Conservation (phyloP, 2,797 vertebrate species). For the Diplodus sargus region DNA sequence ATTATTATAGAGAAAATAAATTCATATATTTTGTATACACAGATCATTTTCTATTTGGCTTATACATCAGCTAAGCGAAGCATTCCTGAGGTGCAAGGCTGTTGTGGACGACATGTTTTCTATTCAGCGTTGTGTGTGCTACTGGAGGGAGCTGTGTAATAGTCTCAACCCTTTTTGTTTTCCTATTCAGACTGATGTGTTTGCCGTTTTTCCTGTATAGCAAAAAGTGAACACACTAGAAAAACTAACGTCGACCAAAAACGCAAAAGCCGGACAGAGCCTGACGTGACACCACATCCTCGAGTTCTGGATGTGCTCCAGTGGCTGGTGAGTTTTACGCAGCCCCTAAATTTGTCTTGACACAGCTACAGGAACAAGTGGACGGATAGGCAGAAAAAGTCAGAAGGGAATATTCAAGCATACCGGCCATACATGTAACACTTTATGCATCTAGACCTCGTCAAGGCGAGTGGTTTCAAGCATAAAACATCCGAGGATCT, state of each 20-base stretch:
- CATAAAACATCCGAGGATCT: conserved; percentile 33
- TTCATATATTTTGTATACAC: conserved; percentile 72
- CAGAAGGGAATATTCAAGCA: conserved; percentile 29
- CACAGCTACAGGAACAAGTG: conserved; percentile 13
- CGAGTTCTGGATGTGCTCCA: conserved; percentile 35
- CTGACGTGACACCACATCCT: conserved; percentile 5
- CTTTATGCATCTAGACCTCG: conserved; percentile 31
- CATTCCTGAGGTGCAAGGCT: conserved; percentile 81
- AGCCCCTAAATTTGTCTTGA: conserved; percentile 1
- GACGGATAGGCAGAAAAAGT: conserved; percentile 30
- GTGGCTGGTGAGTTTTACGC: conserved; percentile 15
- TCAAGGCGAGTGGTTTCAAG: conserved; percentile 47
- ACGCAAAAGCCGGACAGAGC: conserved; percentile 19
- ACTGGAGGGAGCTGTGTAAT: conserved; percentile 10
- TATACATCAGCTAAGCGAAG: conserved; percentile 70
- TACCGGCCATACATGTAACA: not conserved
- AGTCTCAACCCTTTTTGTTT: conserved; percentile 7
- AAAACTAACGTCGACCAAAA: conserved; percentile 5
- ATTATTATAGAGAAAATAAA: conserved; percentile 82
- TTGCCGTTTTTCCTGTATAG: conserved; percentile 22
- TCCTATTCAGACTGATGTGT: not conserved
- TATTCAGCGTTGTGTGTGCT: conserved; percentile 9
- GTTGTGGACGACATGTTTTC: conserved; percentile 19
- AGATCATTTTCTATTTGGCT: conserved; percentile 68
- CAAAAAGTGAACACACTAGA: not conserved